Percentiles rank a stretch among this genome's conserved stretches.
phyloP scores from a whole-genome alignment of 1,140 invertebrate genomes.

The Chrysomallon squamiferum region DNA sequence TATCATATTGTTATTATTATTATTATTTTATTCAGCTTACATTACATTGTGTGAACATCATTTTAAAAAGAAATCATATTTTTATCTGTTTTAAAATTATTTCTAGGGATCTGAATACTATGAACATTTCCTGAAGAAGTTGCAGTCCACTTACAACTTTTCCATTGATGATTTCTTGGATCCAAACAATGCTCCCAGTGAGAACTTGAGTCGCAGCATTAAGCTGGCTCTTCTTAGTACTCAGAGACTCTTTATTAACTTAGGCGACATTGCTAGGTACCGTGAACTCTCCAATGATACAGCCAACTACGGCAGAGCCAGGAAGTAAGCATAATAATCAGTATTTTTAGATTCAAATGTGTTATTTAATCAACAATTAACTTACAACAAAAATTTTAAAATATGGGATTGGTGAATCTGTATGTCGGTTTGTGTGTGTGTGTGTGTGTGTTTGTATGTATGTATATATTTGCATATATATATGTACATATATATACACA shows the following conservation, averaged over 20 bases:
- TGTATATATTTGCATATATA: no score
- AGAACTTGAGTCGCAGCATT: slow-evolving; percentile 70
- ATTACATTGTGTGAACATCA: no score
- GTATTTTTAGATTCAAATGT: not conserved
- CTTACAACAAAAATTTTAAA: not conserved
- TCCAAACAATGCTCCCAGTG: slow-evolving; percentile 66
- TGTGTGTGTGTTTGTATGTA: no score
- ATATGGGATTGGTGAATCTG: not conserved
- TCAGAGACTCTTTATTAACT: slow-evolving; percentile 86
- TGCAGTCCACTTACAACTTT: slow-evolving; percentile 79
- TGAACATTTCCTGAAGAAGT: slow-evolving; percentile 75
- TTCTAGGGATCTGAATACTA: slow-evolving; percentile 77
- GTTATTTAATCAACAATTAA: not conserved
- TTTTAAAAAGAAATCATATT: no score
- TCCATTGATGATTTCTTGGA: slow-evolving; percentile 73
- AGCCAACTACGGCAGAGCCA: slow-evolving; percentile 84
- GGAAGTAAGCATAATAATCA: slow-evolving; percentile 66
- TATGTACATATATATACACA: no score
- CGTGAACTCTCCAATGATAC: slow-evolving; percentile 82
- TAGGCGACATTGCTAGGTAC: slow-evolving; percentile 91
- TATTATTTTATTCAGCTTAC: no score
- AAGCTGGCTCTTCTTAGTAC: slow-evolving; percentile 81
- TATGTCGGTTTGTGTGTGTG: no score
- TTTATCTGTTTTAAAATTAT: not conserved
- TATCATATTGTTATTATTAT: no score